Evolutionary conservation across 2,797 vertebrate species (phyloP).

Genomic region (Bradypodion pumilum): DNA sequence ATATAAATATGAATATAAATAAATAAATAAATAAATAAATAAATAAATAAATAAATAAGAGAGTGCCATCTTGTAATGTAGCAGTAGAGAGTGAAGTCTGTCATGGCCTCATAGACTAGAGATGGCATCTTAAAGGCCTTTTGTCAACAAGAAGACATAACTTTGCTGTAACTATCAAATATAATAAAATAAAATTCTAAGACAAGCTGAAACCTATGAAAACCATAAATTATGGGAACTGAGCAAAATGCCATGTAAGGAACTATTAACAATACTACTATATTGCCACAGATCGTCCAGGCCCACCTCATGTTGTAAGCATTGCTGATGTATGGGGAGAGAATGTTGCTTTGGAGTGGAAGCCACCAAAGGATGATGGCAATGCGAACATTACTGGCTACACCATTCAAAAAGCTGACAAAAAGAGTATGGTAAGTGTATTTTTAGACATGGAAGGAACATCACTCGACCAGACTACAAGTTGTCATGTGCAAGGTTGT

Average conservation of each 20-base stretch:
- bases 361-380: conserved; percentile 89
- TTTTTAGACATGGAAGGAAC: background rate
- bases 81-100: background rate
- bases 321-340: conserved; percentile 96
- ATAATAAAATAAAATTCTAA: background rate
- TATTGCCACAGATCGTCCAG: conserved; percentile 85
- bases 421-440: conserved; percentile 93
- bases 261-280: background rate
- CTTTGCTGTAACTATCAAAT: background rate
- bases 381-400: conserved; percentile 96
- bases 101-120: background rate
- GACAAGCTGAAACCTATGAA: background rate
- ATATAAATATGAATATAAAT: too few relatives aligned
- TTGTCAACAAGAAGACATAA: background rate
- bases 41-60: too few relatives aligned
- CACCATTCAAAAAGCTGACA: conserved; percentile 98
- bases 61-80: background rate
- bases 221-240: background rate
- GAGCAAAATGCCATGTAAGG: background rate
- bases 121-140: background rate
- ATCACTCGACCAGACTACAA: background rate
- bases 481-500: background rate
- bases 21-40: too few relatives aligned
- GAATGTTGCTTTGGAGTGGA: conserved; percentile 95
- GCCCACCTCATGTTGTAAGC: conserved; percentile 87